Percentiles rank a stretch among this genome's conserved stretches.
Evolutionary conservation across 2,888 invertebrate genomes (phyloP).

Genomic region (Lampropteryx suffumata): DNA sequence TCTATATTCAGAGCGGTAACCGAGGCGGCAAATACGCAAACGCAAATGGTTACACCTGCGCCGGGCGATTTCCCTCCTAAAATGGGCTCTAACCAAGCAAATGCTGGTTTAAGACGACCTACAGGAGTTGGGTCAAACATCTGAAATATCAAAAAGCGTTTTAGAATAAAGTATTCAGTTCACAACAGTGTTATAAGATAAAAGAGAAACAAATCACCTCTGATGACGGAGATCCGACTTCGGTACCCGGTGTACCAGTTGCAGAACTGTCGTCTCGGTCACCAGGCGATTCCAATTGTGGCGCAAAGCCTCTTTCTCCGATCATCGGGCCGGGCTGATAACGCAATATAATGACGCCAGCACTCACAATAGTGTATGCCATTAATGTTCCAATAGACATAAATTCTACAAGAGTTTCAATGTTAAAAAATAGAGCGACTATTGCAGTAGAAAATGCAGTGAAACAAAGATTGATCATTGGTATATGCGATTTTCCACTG

Average conservation of each 20-base stretch:
- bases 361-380: constrained; percentile 96
- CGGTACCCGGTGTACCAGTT: constrained; percentile 84
- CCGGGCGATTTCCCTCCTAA: constrained; percentile 90
- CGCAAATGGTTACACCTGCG: constrained; percentile 87
- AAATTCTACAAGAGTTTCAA: constrained; percentile 95
- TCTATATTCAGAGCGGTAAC: constrained; percentile 88
- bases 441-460: constrained; percentile 90
- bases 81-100: constrained; percentile 88
- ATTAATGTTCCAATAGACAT: constrained; percentile 96
- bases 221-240: constrained; percentile 83
- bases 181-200: background rate
- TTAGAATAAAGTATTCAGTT: background rate
- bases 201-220: constrained; percentile 56
- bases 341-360: constrained; percentile 92
- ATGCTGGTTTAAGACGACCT: constrained; percentile 89
- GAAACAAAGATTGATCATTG: constrained; percentile 88
- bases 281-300: constrained; percentile 79
- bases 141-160: constrained; percentile 45
- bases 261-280: constrained; percentile 84
- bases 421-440: constrained; percentile 92
- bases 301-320: constrained; percentile 74
- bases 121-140: constrained; percentile 85
- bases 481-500: constrained; percentile 91
- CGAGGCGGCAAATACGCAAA: constrained; percentile 86
- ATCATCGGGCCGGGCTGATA: constrained; percentile 85